Conservation (phyloP, 1,140 invertebrate species). For the Apis laboriosa region DNA sequence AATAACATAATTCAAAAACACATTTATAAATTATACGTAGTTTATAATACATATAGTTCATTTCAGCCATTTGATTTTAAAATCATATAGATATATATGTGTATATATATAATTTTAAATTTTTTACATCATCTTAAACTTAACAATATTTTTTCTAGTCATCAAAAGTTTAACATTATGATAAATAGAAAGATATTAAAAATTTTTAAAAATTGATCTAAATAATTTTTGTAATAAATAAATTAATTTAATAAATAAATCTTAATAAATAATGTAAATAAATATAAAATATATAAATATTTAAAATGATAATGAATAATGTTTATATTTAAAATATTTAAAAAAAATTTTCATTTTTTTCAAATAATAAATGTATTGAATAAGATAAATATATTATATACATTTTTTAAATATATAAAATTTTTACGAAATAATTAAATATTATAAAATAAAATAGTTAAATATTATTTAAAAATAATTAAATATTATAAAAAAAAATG, state of each 20-base stretch:
- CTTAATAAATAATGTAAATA: too few relatives aligned
- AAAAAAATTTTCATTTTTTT: neutral
- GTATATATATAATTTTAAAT: too few relatives aligned
- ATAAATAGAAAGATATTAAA: neutral
- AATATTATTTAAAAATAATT: too few relatives aligned
- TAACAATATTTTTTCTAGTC: neutral
- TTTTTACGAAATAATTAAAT: too few relatives aligned
- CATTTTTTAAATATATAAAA: neutral
- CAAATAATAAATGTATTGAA: neutral
- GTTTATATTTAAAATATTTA: too few relatives aligned
- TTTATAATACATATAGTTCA: neutral
- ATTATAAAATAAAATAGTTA: neutral
- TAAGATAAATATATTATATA: neutral
- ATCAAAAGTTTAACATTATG: neutral
- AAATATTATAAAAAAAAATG: neutral
- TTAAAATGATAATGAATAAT: too few relatives aligned
- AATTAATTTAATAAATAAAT: too few relatives aligned
- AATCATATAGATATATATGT: too few relatives aligned
- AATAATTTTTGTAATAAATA: too few relatives aligned
- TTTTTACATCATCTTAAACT: neutral
- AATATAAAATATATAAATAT: too few relatives aligned
- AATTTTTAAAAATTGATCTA: neutral
- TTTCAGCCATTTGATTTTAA: neutral
- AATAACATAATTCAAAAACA: neutral
- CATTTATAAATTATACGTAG: too few relatives aligned